Evolutionary conservation across 2,888 invertebrate genomes (phyloP), one percentile per base, ranked within the genome.

Genomic region (Oscheius sp.): DNA sequence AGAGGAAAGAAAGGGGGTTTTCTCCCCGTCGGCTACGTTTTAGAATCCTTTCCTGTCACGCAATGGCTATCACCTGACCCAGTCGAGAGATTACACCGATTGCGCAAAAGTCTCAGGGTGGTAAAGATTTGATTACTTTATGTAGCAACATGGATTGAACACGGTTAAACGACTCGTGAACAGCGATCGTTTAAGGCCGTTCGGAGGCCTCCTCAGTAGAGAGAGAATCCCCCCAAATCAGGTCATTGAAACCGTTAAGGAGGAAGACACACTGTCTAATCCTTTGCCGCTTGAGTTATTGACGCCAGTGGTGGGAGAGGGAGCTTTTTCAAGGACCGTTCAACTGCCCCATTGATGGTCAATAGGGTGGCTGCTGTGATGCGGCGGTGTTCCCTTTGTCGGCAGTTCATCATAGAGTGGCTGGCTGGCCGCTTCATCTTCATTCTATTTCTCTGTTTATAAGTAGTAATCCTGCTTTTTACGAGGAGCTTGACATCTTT

Each of bases 91-190:
- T n/a, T n/a, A n/a, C n/a, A n/a, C n/a, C n/a, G n/a, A n/a, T n/a
- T n/a, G n/a, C n/a, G n/a, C n/a, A n/a, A n/a, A n/a, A n/a, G n/a
- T n/a, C n/a, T n/a, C n/a, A n/a, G n/a, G 49, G 18, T 7, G 49
- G n/a, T 35, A 35, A 35, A 9, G 35, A 35, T 35, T 35, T 35
- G 35, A 49, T 2, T 49, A 13, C 13, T 49, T 49, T 49, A 9
- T 35, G 9, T 35, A 6, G 35, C 35, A 35, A 35, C 35, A 35
- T 35, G 5, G n/a, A n/a, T 35, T 9, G 35, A 35, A 35, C 35
- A 9, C 52, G 49, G 49, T 66, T 66, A 66, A 66, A 66, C 66
- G 66, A 66, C 66, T 29, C 52, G 52, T 66, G 66, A 49, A 52
- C 49, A 35, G 16, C 45, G 52, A 16, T 66, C 66, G 27, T 66